These are phyloP conservation scores for Trichonephila clavata DNA, from an alignment of 1,140 invertebrate species.

Conservation along the genomic window DNA sequence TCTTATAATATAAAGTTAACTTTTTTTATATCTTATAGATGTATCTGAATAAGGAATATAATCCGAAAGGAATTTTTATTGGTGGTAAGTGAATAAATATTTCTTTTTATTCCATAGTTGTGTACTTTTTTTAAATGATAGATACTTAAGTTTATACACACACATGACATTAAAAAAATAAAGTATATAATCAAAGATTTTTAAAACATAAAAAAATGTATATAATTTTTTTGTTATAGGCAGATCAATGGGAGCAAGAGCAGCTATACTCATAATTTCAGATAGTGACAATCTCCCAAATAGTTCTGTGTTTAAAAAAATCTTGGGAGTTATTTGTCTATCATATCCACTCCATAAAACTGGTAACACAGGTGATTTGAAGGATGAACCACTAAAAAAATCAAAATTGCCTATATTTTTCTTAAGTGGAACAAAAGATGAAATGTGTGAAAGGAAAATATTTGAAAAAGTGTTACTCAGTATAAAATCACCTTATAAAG, in stretches of 20 bases:
- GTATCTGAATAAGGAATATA: conserved; percentile 38
- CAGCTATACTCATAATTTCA: conserved; percentile 52
- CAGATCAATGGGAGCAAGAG: conserved; percentile 71
- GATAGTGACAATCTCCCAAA: background rate
- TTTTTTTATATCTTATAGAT: background rate
- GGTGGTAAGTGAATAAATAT: conserved; percentile 48
- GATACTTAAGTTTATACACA: background rate
- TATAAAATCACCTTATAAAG: conserved; percentile 41
- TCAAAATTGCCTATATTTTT: conserved; percentile 57
- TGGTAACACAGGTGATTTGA: background rate
- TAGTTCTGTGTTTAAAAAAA: background rate
- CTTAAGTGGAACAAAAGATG: conserved; percentile 65
- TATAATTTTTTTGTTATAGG: background rate
- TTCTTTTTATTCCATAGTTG: background rate
- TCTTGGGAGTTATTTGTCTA: conserved; percentile 55
- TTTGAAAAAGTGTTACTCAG: conserved; percentile 24
- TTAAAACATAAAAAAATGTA: no score
- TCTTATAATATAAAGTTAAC: background rate
- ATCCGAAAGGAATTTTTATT: conserved; percentile 46
- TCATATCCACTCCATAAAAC: conserved; percentile 64
- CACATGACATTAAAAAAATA: no score
- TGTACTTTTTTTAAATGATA: background rate
- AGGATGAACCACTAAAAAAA: conserved; percentile 51
- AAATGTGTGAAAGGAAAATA: conserved; percentile 64
- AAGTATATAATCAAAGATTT: no score